These are phyloP conservation scores for Eulemur albifrons DNA, from an alignment of 2,797 vertebrate species.

Conservation along the genomic window DNA sequence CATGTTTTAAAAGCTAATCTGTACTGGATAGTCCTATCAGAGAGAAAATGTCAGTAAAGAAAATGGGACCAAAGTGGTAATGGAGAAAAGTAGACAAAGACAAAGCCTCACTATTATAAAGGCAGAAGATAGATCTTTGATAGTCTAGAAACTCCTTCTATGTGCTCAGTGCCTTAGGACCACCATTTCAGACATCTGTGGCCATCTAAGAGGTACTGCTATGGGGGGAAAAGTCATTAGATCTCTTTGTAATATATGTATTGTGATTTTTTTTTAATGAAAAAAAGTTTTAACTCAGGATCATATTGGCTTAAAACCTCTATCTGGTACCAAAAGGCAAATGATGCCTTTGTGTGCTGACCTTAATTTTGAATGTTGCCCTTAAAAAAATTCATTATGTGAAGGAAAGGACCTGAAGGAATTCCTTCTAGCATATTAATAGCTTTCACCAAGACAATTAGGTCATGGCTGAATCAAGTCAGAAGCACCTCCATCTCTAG, in stretches of 20 bases:
- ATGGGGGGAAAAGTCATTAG: neutral
- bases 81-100: neutral
- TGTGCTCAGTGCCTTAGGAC: neutral
- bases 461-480: constrained; percentile 62
- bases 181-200: neutral
- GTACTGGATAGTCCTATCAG: neutral
- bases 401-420: constrained; percentile 58
- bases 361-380: constrained; percentile 70
- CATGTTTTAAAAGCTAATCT: constrained; percentile 13
- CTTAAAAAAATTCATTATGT: constrained; percentile 67
- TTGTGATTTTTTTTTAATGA: neutral
- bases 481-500: constrained; percentile 36
- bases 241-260: neutral
- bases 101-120: neutral
- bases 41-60: neutral
- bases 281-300: constrained; percentile 13
- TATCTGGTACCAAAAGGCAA: neutral
- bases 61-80: neutral
- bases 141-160: neutral
- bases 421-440: constrained; percentile 66
- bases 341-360: constrained; percentile 64
- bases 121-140: neutral
- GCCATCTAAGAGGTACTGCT: neutral
- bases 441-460: constrained; percentile 71
- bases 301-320: constrained; percentile 12